Evolutionary conservation across 92 coral and sea anemone species (phyloP), one percentile per base, ranked within the genome.

Genomic region (Epizoanthus scotinus): DNA sequence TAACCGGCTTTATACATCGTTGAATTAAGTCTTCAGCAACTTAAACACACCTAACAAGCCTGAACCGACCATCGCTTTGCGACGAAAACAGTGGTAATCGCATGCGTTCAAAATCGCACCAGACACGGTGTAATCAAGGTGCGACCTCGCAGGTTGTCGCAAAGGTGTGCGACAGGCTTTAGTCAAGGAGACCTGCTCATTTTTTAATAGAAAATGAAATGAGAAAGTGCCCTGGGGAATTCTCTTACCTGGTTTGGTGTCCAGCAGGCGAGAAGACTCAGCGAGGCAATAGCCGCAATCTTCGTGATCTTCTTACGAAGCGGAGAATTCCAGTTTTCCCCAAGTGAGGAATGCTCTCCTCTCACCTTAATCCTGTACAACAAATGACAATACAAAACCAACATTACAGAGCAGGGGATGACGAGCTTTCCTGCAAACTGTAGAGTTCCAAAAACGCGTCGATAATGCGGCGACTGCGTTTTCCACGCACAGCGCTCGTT

Each of bases 231-330:
- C 1, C 4, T 2, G 44, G 44, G 44, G 44, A 8, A 38, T 38
- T 57, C 17, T 18, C 71, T n/a, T 29, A 87, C 85, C 58, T 87
- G 91, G 53, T 87, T 90, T 34, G 91, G 94, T n/a, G 59, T 62
- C 80, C 86, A 77, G 73, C 94, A 90, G 5, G 87, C 57, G 63
- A 90, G 77, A 71, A 90, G 59, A 42, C 82, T 66, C 12, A 79
- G 19, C 17, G 90, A 74, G 12, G 85, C 85, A 5, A 81, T 78
- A 3, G 89, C 94, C 19, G 88, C 86, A 86, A 87, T 90, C 12
- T 73, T 85, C 21, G 89, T 87, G 10, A 90, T 84, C 19, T 86
- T 87, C 28, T 80, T 82, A 31, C 87, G 94, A 13, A 84, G 83
- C 40, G 63, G 78, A 12, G 66, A 71, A 26, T 57, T 84, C 18